These are phyloP conservation scores for Macaria notata DNA, from an alignment of 2,888 invertebrate species.

Conservation along the genomic window DNA sequence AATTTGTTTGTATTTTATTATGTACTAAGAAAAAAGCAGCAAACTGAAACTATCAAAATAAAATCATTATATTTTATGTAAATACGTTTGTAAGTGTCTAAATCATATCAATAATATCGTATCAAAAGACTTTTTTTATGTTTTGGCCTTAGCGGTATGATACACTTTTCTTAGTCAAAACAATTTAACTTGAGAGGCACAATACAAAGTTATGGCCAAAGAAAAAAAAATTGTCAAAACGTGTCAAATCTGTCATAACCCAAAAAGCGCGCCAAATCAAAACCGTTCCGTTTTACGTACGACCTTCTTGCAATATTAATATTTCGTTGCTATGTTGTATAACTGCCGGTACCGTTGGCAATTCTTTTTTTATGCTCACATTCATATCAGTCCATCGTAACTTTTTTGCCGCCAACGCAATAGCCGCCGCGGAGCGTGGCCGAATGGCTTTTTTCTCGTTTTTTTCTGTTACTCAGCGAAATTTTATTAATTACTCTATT, in stretches of 20 bases:
- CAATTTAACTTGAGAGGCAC: too few relatives aligned
- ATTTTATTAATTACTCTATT: slow-evolving; percentile 62
- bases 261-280: slow-evolving; percentile 13
- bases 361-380: slow-evolving; percentile 27
- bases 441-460: slow-evolving; percentile 24
- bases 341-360: slow-evolving; percentile 37
- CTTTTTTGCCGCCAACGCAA: slow-evolving; percentile 36
- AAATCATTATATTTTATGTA: too few relatives aligned
- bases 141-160: too few relatives aligned
- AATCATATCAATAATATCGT: too few relatives aligned
- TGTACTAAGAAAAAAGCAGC: too few relatives aligned
- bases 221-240: background rate
- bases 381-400: slow-evolving; percentile 44
- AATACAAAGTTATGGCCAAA: too few relatives aligned
- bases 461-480: slow-evolving; percentile 43
- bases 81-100: too few relatives aligned
- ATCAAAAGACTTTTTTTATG: too few relatives aligned
- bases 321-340: slow-evolving; percentile 39
- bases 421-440: slow-evolving; percentile 36
- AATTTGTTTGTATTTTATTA: too few relatives aligned
- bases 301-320: slow-evolving; percentile 33
- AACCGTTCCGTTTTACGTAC: slow-evolving; percentile 26
- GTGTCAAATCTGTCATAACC: slow-evolving; percentile 2
- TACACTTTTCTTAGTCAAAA: too few relatives aligned
- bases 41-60: too few relatives aligned